Conservation (phyloP, 2,888 invertebrate species). For the Acrocera orbiculus region DNA sequence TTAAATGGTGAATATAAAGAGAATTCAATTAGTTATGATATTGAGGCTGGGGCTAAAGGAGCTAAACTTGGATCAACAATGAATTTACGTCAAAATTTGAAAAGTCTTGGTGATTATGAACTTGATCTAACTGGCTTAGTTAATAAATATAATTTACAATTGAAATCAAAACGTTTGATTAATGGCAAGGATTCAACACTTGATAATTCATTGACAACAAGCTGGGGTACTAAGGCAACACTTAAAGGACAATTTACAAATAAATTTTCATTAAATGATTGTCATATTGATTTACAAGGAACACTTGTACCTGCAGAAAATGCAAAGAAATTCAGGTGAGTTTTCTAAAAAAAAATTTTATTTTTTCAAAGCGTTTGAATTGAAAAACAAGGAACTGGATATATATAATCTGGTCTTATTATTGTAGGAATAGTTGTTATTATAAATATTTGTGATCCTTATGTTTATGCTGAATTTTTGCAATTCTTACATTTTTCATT, state of each 20-base stretch:
- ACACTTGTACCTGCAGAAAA: no score
- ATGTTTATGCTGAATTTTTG: no score
- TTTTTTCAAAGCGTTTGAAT: no score
- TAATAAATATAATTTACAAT: slow-evolving; percentile 22
- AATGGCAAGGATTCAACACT: slow-evolving; percentile 22
- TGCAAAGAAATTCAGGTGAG: no score
- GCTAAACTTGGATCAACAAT: slow-evolving; percentile 37
- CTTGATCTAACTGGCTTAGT: slow-evolving; percentile 39
- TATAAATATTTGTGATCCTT: no score
- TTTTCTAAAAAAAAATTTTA: no score
- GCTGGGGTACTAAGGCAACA: slow-evolving; percentile 22
- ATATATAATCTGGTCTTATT: no score
- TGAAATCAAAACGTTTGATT: slow-evolving; percentile 21
- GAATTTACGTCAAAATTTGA: slow-evolving; percentile 29
- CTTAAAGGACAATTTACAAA: slow-evolving; percentile 24
- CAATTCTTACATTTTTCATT: no score
- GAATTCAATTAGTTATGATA: slow-evolving; percentile 38
- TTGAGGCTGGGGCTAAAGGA: slow-evolving; percentile 39
- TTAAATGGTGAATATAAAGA: slow-evolving; percentile 40
- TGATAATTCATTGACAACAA: slow-evolving; percentile 21
- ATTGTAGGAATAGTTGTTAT: no score
- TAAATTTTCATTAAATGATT: slow-evolving; percentile 19
- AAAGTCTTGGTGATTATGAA: slow-evolving; percentile 32
- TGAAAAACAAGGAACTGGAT: no score
- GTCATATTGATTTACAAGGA: slow-evolving; percentile 23